Evolutionary conservation across 2,113 vertebrate species (phyloP), one percentile per base, ranked within the genome.

Genomic region (Vireo altiloquus): DNA sequence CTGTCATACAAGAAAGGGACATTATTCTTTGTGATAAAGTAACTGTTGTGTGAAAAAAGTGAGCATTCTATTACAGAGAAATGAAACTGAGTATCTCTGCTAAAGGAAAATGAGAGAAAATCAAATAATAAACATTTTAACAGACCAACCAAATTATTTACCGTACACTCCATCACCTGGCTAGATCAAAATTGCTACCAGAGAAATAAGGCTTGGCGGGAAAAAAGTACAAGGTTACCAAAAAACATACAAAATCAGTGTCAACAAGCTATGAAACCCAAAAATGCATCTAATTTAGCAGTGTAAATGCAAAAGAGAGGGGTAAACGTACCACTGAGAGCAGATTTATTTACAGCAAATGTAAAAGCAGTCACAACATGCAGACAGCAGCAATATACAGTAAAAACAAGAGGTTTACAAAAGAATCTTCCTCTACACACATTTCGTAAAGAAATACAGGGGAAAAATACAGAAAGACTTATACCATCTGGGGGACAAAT

Each of bases 261-360:
- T 59, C 83, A 90, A n/a, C 39, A 90, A 87, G 30, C 35, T 74
- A 56, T 64, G 83, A 87, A 90, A 94, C 30, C 4, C 31, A 87
- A 69, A 52, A 87, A 61, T 53, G 9, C 12, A 52, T 70, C 52
- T 52, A 81, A 78, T 89, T 92, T 52, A 89, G 42, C 47, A 89
- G 27, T 0, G 0, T 60, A 44, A 83, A 81, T 42, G 33, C 27
- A 89, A 80, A 96, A 74, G 21, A 63, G 27, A 50, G 46, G 39
- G 13, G 6, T 82, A 92, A 90, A 54, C 2, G 9, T 44, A 78
- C 54, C 27, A 63, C 19, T 44, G 54, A 87, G 64, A 81, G 39
- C 80, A 90, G 80, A 70, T 90, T 83, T 92, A 83, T 92, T 93
- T 87, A 52, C 60, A 49, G 37, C 40, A 77, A 88, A n/a, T 27